Conservation (phyloP, 2,888 invertebrate species). For the Pyralis farinalis region DNA sequence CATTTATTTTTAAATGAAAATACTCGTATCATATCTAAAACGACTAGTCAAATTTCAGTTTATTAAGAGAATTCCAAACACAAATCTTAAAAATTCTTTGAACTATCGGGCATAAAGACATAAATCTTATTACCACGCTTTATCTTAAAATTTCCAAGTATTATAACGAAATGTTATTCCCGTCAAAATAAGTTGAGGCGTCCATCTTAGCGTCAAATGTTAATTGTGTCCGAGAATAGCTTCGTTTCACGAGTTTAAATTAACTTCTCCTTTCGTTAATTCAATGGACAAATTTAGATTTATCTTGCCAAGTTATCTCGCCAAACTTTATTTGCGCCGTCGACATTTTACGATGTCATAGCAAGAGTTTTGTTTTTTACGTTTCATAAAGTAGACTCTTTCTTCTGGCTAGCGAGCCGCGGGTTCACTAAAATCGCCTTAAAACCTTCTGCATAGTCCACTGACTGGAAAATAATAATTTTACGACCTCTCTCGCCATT, state of each 20-base stretch:
- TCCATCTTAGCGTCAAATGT: constrained; percentile 1
- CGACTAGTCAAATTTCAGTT: too few relatives aligned
- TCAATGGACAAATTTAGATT: constrained; percentile 10
- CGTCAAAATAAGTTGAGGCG: constrained; percentile 3
- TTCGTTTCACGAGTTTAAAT: constrained; percentile 2
- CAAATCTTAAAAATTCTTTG: too few relatives aligned
- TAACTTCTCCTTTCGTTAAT: constrained; percentile 3
- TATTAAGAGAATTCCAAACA: too few relatives aligned
- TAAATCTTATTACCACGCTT: too few relatives aligned
- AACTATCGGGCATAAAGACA: too few relatives aligned
- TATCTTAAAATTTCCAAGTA: not conserved
- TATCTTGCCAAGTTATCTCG: constrained; percentile 4
- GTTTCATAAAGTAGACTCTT: constrained; percentile 21
- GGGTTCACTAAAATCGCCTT: constrained; percentile 9
- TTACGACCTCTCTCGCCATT: constrained; percentile 7
- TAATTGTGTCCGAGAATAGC: constrained; percentile 6
- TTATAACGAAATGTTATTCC: constrained; percentile 1
- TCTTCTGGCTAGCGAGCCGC: constrained; percentile 14
- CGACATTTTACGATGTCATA: constrained; percentile 15
- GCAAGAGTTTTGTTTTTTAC: constrained; percentile 17
- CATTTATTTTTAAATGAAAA: too few relatives aligned
- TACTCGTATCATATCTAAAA: too few relatives aligned
- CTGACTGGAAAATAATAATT: constrained; percentile 23
- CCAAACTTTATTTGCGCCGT: not conserved
- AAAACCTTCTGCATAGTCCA: constrained; percentile 15